These are phyloP conservation scores for Ceratotherium simum DNA, from an alignment of 2,113 vertebrate genomes.

Conservation along the genomic window DNA sequence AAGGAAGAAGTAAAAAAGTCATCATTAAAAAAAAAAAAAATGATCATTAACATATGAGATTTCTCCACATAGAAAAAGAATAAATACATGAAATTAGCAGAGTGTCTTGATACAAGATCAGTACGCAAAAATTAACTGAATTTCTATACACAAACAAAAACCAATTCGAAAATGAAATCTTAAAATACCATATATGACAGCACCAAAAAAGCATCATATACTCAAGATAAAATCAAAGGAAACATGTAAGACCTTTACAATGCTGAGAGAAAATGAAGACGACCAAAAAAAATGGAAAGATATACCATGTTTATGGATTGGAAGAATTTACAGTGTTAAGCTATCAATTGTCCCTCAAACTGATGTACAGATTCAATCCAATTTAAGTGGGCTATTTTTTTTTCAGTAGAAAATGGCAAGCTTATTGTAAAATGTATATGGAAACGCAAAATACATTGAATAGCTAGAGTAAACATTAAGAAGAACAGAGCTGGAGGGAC, in stretches of 20 bases:
- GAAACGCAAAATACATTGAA: background rate
- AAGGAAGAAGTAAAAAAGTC: background rate
- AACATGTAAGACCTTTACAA: background rate
- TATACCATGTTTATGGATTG: background rate
- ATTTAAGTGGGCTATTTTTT: background rate
- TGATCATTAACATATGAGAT: background rate
- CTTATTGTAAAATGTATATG: background rate
- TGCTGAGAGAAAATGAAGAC: background rate
- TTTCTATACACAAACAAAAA: background rate
- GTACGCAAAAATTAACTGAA: background rate
- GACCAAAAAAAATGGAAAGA: background rate
- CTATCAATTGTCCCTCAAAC: background rate
- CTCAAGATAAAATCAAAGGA: background rate
- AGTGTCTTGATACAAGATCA: background rate
- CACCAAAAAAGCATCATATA: background rate
- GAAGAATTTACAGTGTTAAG: background rate
- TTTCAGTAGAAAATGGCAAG: background rate
- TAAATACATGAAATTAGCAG: background rate
- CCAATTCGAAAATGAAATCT: background rate
- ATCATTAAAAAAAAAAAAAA: background rate
- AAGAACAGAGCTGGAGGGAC: background rate
- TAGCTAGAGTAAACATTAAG: background rate
- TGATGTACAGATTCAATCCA: background rate
- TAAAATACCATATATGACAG: background rate
- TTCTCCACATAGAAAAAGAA: background rate